A percentile compares a stretch with the other conserved stretches of the same genome.
These are phyloP conservation scores for Furnarius figulus DNA, from an alignment of 2,113 vertebrate species.

Conservation along the genomic window DNA sequence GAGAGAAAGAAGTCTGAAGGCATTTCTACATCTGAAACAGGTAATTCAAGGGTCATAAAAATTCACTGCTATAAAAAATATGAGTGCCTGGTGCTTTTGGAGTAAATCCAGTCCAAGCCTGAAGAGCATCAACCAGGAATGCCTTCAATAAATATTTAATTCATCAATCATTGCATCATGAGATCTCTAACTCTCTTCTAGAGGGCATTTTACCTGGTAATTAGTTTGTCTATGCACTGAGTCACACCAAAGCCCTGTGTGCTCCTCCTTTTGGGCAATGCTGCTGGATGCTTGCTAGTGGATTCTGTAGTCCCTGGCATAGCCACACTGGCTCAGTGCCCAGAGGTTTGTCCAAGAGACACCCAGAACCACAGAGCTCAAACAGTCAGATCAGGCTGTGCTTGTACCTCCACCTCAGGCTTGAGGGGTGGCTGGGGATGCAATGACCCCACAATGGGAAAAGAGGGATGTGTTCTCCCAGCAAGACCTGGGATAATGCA, in stretches of 20 bases:
- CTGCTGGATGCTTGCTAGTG: fast-evolving
- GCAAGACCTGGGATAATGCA: neutral
- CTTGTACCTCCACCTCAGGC: neutral
- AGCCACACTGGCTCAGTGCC: fast-evolving
- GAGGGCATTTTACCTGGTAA: neutral
- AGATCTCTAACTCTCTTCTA: neutral
- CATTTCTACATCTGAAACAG: neutral
- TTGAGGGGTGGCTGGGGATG: neutral
- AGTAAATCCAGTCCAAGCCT: neutral
- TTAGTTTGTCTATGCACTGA: neutral
- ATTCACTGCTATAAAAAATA: neutral
- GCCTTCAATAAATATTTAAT: neutral
- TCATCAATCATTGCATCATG: neutral
- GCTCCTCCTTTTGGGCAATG: neutral
- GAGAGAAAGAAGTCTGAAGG: neutral
- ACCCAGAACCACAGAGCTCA: neutral
- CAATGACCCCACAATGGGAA: fast-evolving
- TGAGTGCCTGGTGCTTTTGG: neutral
- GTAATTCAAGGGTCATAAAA: neutral
- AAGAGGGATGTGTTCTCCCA: neutral
- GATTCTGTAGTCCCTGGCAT: neutral
- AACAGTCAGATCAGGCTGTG: neutral
- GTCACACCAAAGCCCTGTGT: neutral
- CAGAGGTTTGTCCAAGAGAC: neutral
- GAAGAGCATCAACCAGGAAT: neutral